Evolutionary conservation across 2,113 vertebrate species (phyloP).

Genomic region (Phylloscopus trochiloides): DNA sequence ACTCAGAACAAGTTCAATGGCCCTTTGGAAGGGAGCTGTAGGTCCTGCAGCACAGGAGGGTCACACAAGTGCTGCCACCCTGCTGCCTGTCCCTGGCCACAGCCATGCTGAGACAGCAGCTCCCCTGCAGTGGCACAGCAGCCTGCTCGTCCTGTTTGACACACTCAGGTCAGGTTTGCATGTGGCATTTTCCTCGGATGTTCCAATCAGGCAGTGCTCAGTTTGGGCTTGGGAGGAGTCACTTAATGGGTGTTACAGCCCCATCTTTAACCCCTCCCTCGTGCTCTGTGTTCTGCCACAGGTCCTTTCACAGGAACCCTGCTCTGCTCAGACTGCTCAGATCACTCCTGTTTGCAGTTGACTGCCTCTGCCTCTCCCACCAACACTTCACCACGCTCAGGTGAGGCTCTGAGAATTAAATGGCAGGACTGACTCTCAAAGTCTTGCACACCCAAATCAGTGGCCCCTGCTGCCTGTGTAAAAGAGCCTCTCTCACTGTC

Average conservation of each 20-base stretch:
- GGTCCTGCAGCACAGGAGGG: background rate
- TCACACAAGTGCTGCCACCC: background rate
- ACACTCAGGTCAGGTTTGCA: background rate
- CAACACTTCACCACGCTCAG: background rate
- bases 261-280: background rate
- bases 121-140: background rate
- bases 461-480: background rate
- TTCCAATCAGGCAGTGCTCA: background rate
- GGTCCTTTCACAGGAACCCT: background rate
- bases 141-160: slow-evolving; percentile 23
- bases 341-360: background rate
- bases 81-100: background rate
- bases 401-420: background rate
- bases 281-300: background rate
- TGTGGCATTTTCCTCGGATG: background rate
- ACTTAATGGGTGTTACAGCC: background rate
- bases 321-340: background rate
- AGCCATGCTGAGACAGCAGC: background rate
- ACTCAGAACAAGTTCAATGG: background rate
- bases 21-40: background rate
- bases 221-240: background rate
- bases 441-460: background rate
- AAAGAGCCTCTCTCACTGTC: background rate
- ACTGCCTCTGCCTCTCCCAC: background rate
- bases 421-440: background rate